phyloP scores from a whole-genome alignment of 2,888 invertebrate genomes.

The Macaria liturata region DNA sequence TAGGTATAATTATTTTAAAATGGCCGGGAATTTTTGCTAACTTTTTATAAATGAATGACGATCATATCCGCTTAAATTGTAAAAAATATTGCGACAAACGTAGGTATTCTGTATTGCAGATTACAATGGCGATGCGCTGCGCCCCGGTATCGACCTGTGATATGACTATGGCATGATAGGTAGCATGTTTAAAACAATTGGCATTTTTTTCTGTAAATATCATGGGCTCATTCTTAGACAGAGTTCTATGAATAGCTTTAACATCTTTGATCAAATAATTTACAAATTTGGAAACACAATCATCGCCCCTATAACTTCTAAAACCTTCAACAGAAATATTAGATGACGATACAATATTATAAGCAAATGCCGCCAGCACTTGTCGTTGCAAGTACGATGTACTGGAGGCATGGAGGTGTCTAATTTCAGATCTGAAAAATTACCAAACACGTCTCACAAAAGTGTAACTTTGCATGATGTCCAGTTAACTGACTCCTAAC shows the following conservation, averaged over 20 bases:
- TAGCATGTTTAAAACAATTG: neutral
- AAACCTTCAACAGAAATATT: neutral
- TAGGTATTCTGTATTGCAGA: neutral
- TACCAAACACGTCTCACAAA: too few relatives aligned
- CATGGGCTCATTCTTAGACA: neutral
- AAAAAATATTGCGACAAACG: conserved; percentile 25
- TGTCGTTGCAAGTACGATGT: neutral
- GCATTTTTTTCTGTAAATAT: conserved; percentile 3
- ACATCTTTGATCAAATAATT: neutral
- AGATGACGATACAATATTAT: neutral
- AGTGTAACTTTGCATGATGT: too few relatives aligned
- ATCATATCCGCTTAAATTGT: conserved; percentile 25
- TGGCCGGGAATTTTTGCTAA: too few relatives aligned
- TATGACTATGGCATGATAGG: conserved; percentile 21
- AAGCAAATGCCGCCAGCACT: conserved; percentile 2
- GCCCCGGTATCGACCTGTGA: conserved; percentile 18
- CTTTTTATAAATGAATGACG: conserved; percentile 15
- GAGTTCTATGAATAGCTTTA: neutral
- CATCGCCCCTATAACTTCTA: neutral
- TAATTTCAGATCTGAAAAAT: too few relatives aligned
- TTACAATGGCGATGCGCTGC: conserved; percentile 21
- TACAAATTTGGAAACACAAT: conserved; percentile 2
- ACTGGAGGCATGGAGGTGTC: too few relatives aligned
- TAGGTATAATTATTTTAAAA: too few relatives aligned
- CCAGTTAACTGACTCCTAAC: too few relatives aligned